Evolutionary conservation across 2,797 vertebrate genomes (phyloP).

Genomic region (Miichthys miiuy): DNA sequence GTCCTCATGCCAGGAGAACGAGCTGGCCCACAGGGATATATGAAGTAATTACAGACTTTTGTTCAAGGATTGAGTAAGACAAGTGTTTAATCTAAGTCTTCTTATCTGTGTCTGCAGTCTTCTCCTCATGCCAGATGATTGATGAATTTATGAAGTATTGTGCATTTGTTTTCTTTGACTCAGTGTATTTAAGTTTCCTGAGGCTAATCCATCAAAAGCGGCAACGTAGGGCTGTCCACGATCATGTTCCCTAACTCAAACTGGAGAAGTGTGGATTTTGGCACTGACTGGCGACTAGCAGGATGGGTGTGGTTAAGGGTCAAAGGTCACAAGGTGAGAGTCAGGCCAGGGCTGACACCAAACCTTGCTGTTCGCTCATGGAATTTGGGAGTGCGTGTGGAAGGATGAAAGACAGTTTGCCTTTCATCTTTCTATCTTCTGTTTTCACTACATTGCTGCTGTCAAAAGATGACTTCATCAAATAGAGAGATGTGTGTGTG

Average conservation of each 20-base stretch:
- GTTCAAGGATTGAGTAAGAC: not conserved
- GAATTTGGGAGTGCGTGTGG: slow-evolving; percentile 43
- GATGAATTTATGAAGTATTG: slow-evolving; percentile 35
- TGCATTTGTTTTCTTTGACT: slow-evolving; percentile 32
- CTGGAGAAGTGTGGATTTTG: slow-evolving; percentile 61
- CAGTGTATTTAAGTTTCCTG: slow-evolving; percentile 30
- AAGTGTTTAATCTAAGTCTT: slow-evolving; percentile 6
- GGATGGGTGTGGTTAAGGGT: slow-evolving; percentile 37
- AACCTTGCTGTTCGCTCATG: not conserved
- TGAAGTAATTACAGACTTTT: slow-evolving; percentile 35
- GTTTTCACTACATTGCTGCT: not conserved
- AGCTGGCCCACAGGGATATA: not conserved
- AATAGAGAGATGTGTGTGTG: not conserved
- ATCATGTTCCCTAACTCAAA: slow-evolving; percentile 52
- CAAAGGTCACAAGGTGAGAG: slow-evolving; percentile 52
- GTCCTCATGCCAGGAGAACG: not conserved
- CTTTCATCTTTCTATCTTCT: not conserved
- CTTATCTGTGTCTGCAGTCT: slow-evolving; percentile 37
- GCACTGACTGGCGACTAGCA: slow-evolving; percentile 8
- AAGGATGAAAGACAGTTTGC: slow-evolving; percentile 14
- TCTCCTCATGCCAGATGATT: slow-evolving; percentile 1
- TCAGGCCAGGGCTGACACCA: slow-evolving; percentile 1
- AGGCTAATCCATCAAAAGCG: slow-evolving; percentile 23
- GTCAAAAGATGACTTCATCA: slow-evolving; percentile 2
- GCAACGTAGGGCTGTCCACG: not conserved